These are phyloP conservation scores for Hyperoplus immaculatus DNA, from an alignment of 2,797 vertebrate species.

Conservation along the genomic window DNA sequence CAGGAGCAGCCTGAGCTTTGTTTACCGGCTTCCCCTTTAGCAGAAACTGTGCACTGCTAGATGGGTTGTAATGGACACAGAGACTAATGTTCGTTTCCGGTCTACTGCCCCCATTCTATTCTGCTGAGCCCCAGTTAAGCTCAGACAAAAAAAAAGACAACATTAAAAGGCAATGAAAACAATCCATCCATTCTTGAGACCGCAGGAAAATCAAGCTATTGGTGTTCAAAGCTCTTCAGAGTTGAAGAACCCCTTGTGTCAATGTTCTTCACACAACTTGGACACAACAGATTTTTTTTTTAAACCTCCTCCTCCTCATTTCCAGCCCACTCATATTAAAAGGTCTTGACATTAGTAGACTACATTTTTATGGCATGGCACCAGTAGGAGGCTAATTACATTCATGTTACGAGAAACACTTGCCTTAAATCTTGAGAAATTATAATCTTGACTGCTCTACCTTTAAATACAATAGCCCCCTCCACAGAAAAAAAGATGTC, in stretches of 20 bases:
- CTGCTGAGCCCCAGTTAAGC: slow-evolving; percentile 5
- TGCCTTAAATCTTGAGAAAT: slow-evolving; percentile 50
- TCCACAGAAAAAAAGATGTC: slow-evolving; percentile 5
- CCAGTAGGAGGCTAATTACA: slow-evolving; percentile 48
- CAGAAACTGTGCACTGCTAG: slow-evolving; percentile 30
- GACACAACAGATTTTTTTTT: slow-evolving; percentile 24
- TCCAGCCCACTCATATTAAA: slow-evolving; percentile 52
- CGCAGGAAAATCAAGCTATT: background rate
- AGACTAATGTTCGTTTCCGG: slow-evolving; percentile 23
- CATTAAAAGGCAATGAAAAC: slow-evolving; percentile 26
- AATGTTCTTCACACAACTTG: slow-evolving; percentile 22
- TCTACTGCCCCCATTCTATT: slow-evolving; percentile 7
- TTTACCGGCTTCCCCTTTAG: slow-evolving; percentile 24
- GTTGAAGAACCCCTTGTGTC: slow-evolving; percentile 2
- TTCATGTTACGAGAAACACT: slow-evolving; percentile 50
- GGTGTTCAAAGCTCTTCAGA: background rate
- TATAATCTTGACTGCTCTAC: slow-evolving; percentile 19
- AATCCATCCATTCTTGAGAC: background rate
- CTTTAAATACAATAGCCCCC: slow-evolving; percentile 17
- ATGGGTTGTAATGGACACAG: slow-evolving; percentile 10
- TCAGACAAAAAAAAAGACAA: slow-evolving; percentile 16
- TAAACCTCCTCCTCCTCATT: slow-evolving; percentile 32
- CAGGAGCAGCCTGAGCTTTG: slow-evolving; percentile 31
- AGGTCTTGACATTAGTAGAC: slow-evolving; percentile 52
- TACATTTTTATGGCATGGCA: slow-evolving; percentile 53